phyloP scores from a whole-genome alignment of 2,113 vertebrate genomes.

The Columba janthina region DNA sequence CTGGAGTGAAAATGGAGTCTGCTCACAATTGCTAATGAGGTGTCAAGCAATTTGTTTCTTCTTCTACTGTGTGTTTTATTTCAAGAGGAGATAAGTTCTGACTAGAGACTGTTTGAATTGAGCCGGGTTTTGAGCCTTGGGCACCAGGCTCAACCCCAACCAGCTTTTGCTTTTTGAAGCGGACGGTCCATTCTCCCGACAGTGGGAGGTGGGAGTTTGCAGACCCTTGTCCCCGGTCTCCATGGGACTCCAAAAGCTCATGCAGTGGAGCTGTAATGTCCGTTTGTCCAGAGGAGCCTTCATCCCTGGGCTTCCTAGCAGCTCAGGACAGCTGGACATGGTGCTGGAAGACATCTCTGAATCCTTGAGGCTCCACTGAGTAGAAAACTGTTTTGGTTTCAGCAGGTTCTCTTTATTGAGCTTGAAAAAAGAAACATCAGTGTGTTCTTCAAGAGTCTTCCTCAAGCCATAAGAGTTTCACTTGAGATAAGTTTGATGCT shows the following conservation, averaged over 20 bases:
- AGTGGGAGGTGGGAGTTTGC: background rate
- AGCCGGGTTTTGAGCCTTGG: background rate
- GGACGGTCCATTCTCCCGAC: background rate
- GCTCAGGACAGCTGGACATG: background rate
- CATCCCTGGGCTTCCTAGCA: background rate
- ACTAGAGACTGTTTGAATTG: conserved; percentile 24
- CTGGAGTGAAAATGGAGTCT: conserved; percentile 45
- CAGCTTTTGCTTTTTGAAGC: background rate
- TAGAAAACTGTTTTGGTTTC: background rate
- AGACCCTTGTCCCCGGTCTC: background rate
- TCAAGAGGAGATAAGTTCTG: conserved; percentile 39
- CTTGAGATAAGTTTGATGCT: background rate
- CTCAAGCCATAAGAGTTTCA: background rate
- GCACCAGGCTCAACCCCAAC: background rate
- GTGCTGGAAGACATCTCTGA: background rate
- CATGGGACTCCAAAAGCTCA: background rate
- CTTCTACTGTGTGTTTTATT: conserved; percentile 46
- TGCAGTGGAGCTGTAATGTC: background rate
- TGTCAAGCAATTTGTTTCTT: conserved; percentile 40
- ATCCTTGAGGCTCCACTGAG: background rate
- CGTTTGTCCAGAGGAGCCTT: background rate
- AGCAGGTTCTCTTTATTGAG: background rate
- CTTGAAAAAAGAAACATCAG: background rate
- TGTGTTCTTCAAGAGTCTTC: background rate
- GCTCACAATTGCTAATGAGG: conserved; percentile 47